Evolutionary conservation across 2,888 invertebrate species (phyloP).

Genomic region (Caradrina kadenii): DNA sequence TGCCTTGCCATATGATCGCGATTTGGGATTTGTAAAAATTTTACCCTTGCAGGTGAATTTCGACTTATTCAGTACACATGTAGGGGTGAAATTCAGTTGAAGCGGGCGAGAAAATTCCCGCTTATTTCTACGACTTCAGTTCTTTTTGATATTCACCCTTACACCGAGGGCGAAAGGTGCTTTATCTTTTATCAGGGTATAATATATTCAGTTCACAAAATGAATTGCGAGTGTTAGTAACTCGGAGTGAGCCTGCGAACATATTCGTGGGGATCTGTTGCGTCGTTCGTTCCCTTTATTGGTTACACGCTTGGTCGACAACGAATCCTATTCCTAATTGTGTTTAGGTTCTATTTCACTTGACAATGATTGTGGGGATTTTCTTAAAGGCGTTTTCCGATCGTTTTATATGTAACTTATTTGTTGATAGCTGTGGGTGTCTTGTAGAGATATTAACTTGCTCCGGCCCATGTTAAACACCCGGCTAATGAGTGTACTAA

Average conservation of each 20-base stretch:
- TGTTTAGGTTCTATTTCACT: conserved; percentile 80
- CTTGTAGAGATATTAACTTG: conserved; percentile 78
- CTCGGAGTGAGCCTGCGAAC: conserved; percentile 89
- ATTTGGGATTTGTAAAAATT: conserved; percentile 86
- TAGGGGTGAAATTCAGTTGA: conserved; percentile 76
- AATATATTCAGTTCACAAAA: conserved; percentile 90
- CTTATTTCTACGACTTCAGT: conserved; percentile 81
- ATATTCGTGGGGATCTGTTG: conserved; percentile 90
- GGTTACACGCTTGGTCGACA: conserved; percentile 79
- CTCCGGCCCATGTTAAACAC: conserved; percentile 74
- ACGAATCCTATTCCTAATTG: conserved; percentile 79
- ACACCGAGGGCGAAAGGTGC: conserved; percentile 75
- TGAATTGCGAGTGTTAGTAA: conserved; percentile 91
- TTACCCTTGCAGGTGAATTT: conserved; percentile 65
- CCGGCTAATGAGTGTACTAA: conserved; percentile 72
- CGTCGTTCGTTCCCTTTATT: conserved; percentile 85
- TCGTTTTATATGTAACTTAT: conserved; percentile 83
- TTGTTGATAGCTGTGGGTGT: conserved; percentile 78
- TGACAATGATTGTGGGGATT: conserved; percentile 72
- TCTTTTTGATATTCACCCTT: conserved; percentile 78
- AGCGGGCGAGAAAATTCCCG: conserved; percentile 72
- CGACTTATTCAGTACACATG: conserved; percentile 66
- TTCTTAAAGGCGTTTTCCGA: conserved; percentile 77
- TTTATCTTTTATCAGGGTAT: conserved; percentile 78
- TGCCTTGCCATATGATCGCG: conserved; percentile 84